phyloP scores from a whole-genome alignment of 1,140 invertebrate species.

The Hylyphantes graminicola region DNA sequence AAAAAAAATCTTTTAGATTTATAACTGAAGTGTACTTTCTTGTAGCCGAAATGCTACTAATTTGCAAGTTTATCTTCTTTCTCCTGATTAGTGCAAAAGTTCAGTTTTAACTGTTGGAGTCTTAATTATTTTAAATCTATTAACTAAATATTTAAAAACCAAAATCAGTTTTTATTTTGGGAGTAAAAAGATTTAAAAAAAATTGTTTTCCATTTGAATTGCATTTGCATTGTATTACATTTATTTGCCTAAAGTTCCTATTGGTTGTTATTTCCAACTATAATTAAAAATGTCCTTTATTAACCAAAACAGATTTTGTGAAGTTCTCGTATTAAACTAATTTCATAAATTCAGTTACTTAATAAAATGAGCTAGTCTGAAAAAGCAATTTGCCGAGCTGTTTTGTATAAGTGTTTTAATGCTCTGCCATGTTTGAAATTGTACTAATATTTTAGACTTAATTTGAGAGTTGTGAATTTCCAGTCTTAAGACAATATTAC shows the following conservation, averaged over 20 bases:
- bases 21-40: constrained; percentile 40
- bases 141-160: too few relatives aligned
- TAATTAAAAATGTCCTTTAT: neutral
- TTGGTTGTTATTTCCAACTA: neutral
- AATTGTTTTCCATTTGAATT: neutral
- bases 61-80: constrained; percentile 9
- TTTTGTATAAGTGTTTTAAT: constrained; percentile 32
- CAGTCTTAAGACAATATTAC: constrained; percentile 1
- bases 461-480: neutral
- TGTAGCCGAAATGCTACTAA: constrained; percentile 27
- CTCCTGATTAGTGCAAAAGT: too few relatives aligned
- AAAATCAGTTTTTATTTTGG: too few relatives aligned
- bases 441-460: neutral
- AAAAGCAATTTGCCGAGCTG: constrained; percentile 11
- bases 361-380: constrained; percentile 33
- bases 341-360: constrained; percentile 27
- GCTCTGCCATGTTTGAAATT: constrained; percentile 6
- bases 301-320: neutral
- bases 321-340: constrained; percentile 1
- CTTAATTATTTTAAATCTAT: neutral
- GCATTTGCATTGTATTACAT: neutral
- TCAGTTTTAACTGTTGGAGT: neutral
- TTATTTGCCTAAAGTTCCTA: constrained; percentile 34
- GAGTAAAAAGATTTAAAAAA: too few relatives aligned
- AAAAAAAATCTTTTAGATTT: constrained; percentile 1